Conservation (phyloP, 53 echinoderm and acorn worm species). For the Arbacia lixula region DNA sequence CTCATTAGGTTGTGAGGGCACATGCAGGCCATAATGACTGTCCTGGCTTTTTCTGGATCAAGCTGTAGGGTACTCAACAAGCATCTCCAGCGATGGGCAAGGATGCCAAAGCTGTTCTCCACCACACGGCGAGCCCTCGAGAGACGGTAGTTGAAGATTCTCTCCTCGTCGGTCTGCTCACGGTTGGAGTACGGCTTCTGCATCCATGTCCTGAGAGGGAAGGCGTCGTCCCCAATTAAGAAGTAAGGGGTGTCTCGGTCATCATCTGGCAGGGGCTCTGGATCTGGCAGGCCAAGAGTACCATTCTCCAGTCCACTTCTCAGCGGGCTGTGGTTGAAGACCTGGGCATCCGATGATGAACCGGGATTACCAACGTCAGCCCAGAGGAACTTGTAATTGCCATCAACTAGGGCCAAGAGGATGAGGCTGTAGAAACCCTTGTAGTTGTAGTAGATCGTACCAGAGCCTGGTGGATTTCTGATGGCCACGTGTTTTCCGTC, state of each 20-base stretch:
- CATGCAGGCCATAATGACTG: background rate
- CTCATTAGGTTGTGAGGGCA: slow-evolving; percentile 41
- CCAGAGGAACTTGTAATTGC: background rate
- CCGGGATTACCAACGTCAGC: background rate
- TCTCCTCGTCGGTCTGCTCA: background rate
- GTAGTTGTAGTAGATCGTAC: background rate
- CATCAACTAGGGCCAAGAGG: background rate
- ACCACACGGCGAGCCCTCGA: slow-evolving; percentile 1
- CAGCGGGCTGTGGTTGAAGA: background rate
- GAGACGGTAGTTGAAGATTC: background rate
- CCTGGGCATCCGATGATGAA: background rate
- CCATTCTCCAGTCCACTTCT: background rate
- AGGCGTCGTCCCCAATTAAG: slow-evolving; percentile 9
- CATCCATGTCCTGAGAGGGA: background rate
- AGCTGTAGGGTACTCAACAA: background rate
- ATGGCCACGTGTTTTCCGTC: background rate
- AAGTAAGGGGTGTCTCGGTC: slow-evolving; percentile 2
- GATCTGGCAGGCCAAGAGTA: background rate
- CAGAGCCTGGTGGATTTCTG: background rate
- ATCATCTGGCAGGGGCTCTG: background rate
- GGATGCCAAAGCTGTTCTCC: slow-evolving; percentile 3
- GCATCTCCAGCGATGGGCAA: slow-evolving; percentile 9
- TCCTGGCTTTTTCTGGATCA: background rate
- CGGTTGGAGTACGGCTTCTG: background rate
- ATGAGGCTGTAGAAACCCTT: background rate